Base-by-base conservation (phyloP, 1,140 invertebrate genomes). In the Eumeta japonica region DNA sequence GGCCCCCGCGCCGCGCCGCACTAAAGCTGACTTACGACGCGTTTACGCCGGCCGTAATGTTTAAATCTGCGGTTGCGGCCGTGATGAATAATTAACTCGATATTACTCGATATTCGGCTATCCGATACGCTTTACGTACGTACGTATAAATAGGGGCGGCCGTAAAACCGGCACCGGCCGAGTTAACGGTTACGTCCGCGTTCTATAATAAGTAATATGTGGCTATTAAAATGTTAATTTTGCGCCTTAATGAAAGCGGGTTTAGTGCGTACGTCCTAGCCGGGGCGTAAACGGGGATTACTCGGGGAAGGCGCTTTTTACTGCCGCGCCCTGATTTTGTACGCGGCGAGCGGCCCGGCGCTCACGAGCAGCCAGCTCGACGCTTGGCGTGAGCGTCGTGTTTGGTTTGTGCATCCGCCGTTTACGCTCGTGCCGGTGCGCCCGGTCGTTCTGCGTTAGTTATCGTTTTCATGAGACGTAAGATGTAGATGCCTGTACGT, bases 201-300 rank as follows among this genome's bases (percentile, higher is more conserved):
- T 61, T 59, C 52, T 64, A 59, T 60, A 60, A 58, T 66, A n/a
- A n/a, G n/a, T n/a, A 61, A 66, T 64, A 67, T 63, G 56, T 66
- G 55, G 57, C 52, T 54, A 60, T 67, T 65, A 67, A 70, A 68
- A 70, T 63, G 62, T 70, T 70, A 66, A 70, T 70, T 66, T 58
- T 39, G 40, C 35, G 53, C 52, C 54, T 65, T 65, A 66, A 66
- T 66, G 58, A 66, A 70, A 60, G 49, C 52, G 46, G 55, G 47
- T 63, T 65, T 65, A 65, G 56, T 62, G 39, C 46, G 50, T 24
- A n/a, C n/a, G 48, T 55, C 58, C 54, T 56, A 57, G 45, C 44
- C 49, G n/a, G 40, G 42, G 10, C 7, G 49, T 65, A 70, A 70
- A 64, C 55, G 50, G 46, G 59, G 61, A 63, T 70, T 70, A 62